Base-by-base conservation (phyloP, 2,888 invertebrate species). In the Blastobasis lacticolella region DNA sequence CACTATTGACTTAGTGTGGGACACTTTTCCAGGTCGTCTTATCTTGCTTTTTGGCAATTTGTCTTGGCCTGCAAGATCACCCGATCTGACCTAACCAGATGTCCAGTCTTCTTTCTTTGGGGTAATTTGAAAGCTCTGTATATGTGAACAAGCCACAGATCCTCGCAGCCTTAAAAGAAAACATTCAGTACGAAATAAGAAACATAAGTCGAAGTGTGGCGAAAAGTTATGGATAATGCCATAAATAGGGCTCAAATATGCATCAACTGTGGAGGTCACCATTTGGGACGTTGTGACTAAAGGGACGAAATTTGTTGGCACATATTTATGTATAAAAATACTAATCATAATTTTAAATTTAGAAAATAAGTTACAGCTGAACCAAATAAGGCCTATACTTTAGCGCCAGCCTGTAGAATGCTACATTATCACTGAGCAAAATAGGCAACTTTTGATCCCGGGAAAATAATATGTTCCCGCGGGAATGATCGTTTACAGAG, bases 11-110 rank as follows among this genome's bases (percentile, higher is more conserved):
- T 23, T 45, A 23, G 36, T 49, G 40, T 38, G 45, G 38, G 45
- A 45, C 38, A 7, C 45, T 36, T 52, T 49, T 43, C 46, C 46
- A 23, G 52, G 47, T 9, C 53, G 51, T n/a, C 10, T 46, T 37
- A 55, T 52, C 50, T 50, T 53, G 6, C 43, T 41, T 49, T 49
- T 51, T 51, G 52, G 49, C 49, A 45, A 51, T 50, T 53, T 49
- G 51, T 23, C 46, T 51, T 55, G 53, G 47, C 51, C 55, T 6
- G 46, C 53, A 45, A 53, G 52, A 49, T 51, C 55, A 38, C 49
- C 51, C 42, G 50, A 53, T 53, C 40, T 55, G 38, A 53, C 48
- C 42, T 42, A 7, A 37, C 46, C 52, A 52, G 52, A 52, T 23
- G 23, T 23, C 1, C 23, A 23, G 23, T 23, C 54, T 54, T 52